Evolutionary conservation across 2,888 invertebrate species (phyloP), one percentile per base, ranked within the genome.

Genomic region (Busseola fusca): DNA sequence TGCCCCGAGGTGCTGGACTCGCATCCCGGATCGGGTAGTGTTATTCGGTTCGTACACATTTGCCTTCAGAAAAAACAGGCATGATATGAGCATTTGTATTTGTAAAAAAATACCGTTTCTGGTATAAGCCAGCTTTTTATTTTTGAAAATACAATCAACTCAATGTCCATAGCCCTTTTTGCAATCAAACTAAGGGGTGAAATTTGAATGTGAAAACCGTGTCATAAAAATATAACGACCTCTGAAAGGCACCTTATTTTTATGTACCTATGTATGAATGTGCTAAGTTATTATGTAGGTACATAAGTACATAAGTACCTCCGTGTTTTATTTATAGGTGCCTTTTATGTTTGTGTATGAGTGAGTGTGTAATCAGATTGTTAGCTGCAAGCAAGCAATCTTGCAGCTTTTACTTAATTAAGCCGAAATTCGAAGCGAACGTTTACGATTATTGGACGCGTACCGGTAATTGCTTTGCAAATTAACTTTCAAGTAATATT

Each of bases 401-500:
- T 68, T 48, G 50, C 70, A 57, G 64, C 50, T 59, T 78, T 74
- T 71, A 78, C 78, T 73, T 71, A 71, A 58, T 65, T 63, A 30
- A 45, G 45, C 25, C 71, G 34, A 56, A 63, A 69, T 74, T 57
- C 3, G 42, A 50, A 68, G 69, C 4, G 14, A 76, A 70, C 40
- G 30, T 73, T 69, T 68, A 64, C 57, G 50, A 81, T 68, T 25
- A 76, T 45, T 45, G 58, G 12, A n/a, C 40, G 48, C 62, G 58
- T 80, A 62, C 25, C 42, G 48, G n/a, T 67, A 62, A 78, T 76
- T 56, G 64, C 54, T 42, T 71, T 45, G 30, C 30, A 58, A 62
- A 58, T 65, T 50, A 30, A 57, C 45, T 63, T 73, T 69, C 42
- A 67, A 68, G 58, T 56, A 64, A 60, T 59, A 34, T 21, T 10